These are phyloP conservation scores for Premnoplex brunnescens DNA, from an alignment of 2,797 vertebrate genomes.

Conservation along the genomic window DNA sequence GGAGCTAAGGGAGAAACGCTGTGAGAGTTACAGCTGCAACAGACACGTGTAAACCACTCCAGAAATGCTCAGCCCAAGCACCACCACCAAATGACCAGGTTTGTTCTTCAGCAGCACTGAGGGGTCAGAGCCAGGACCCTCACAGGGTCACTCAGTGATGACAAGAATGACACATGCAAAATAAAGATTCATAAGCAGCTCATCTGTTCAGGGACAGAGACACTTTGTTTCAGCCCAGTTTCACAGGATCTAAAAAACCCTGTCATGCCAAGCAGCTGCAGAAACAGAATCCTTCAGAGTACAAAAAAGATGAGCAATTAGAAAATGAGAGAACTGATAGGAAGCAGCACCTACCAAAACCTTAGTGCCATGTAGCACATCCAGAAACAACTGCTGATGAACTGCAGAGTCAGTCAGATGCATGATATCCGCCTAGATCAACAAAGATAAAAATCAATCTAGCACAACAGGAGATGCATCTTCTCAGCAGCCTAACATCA, in stretches of 20 bases:
- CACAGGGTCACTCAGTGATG: background rate
- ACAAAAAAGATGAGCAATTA: background rate
- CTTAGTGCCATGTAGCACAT: constrained; percentile 90
- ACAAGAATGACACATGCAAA: background rate
- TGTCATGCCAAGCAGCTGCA: background rate
- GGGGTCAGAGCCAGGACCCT: background rate
- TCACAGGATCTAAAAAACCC: background rate
- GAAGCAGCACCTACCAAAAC: constrained; percentile 82
- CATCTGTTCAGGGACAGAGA: background rate
- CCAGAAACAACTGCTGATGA: constrained; percentile 88
- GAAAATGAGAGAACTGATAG: background rate
- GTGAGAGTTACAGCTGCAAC: background rate
- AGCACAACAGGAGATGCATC: background rate
- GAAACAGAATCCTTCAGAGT: background rate
- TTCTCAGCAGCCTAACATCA: background rate
- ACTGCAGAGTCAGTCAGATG: constrained; percentile 86
- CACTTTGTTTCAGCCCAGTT: background rate
- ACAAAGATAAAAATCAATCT: background rate
- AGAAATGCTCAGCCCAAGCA: background rate
- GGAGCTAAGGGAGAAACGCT: constrained; percentile 78
- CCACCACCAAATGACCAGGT: background rate
- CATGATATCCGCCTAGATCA: constrained; percentile 88
- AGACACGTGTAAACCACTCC: background rate
- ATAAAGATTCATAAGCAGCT: background rate
- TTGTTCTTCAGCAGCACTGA: background rate